Percentiles rank a stretch among this genome's conserved stretches.
These are phyloP conservation scores for Drosophila setifemur DNA, from an alignment of 1,140 invertebrate genomes.

Conservation along the genomic window DNA sequence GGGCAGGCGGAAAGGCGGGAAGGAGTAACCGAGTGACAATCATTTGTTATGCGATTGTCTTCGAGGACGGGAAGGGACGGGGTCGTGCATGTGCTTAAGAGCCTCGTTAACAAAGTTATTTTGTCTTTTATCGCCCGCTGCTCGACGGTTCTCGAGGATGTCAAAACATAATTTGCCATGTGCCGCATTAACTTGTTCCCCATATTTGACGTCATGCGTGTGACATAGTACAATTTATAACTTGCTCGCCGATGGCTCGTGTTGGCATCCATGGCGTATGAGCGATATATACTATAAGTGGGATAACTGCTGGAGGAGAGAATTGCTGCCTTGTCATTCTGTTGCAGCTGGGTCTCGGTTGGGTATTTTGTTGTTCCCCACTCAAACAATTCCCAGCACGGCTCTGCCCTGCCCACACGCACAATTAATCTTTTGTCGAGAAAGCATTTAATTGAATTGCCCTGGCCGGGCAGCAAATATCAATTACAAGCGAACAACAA, in stretches of 20 bases:
- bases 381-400: conserved; percentile 4
- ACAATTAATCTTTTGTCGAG: conserved; percentile 74
- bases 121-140: conserved; percentile 76
- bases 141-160: conserved; percentile 48
- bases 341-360: conserved; percentile 42
- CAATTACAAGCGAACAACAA: conserved; percentile 64
- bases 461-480: conserved; percentile 49
- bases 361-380: too few relatives aligned
- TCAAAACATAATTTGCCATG: conserved; percentile 76
- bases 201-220: conserved; percentile 64
- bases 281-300: too few relatives aligned
- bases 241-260: conserved; percentile 48
- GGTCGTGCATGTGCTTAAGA: conserved; percentile 67
- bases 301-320: conserved; percentile 1
- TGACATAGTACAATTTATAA: conserved; percentile 71
- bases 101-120: conserved; percentile 82
- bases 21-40: not conserved
- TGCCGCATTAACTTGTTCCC: conserved; percentile 60
- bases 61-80: conserved; percentile 2
- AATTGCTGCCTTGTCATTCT: conserved; percentile 68
- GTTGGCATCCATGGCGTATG: conserved; percentile 68
- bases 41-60: conserved; percentile 42
- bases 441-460: conserved; percentile 71
- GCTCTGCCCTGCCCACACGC: conserved; percentile 37
- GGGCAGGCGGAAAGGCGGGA: not conserved